These are phyloP conservation scores for Coreius guichenoti DNA, from an alignment of 2,797 vertebrate genomes.

Conservation along the genomic window DNA sequence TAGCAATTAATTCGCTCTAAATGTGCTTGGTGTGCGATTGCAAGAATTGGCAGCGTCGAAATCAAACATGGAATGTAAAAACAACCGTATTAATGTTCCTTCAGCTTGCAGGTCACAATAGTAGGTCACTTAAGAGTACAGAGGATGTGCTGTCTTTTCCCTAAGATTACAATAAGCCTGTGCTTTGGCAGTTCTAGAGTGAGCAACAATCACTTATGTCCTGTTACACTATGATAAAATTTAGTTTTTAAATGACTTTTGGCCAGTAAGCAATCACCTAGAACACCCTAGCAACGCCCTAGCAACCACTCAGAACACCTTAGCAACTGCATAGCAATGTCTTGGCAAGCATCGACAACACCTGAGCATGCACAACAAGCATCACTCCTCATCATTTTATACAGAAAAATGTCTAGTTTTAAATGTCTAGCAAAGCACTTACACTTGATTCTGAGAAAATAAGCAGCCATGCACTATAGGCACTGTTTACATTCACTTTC, in stretches of 20 bases:
- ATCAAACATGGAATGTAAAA: neutral
- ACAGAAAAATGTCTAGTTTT: neutral
- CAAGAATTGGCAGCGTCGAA: neutral
- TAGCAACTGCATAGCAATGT: neutral
- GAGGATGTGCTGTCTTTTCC: slow-evolving; percentile 56
- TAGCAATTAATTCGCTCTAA: neutral
- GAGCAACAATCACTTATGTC: slow-evolving; percentile 35
- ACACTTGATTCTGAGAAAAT: neutral
- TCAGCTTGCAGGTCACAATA: slow-evolving; percentile 16
- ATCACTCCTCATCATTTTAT: neutral
- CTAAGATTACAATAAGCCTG: slow-evolving; percentile 62
- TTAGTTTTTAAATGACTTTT: neutral
- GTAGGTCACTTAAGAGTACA: slow-evolving; percentile 48
- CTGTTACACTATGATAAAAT: neutral
- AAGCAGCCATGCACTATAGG: neutral
- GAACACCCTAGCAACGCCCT: neutral
- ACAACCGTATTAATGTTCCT: slow-evolving; percentile 17
- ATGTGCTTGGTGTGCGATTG: neutral
- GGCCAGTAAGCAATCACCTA: neutral
- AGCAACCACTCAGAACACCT: neutral
- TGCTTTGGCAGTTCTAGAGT: slow-evolving; percentile 51
- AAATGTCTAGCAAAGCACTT: neutral
- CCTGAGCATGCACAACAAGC: neutral
- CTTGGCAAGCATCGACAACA: neutral
- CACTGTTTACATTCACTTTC: neutral